Percentiles rank a stretch among this genome's conserved stretches.
Conservation (phyloP, 2,113 vertebrate genomes). For the Pungitius pungitius region DNA sequence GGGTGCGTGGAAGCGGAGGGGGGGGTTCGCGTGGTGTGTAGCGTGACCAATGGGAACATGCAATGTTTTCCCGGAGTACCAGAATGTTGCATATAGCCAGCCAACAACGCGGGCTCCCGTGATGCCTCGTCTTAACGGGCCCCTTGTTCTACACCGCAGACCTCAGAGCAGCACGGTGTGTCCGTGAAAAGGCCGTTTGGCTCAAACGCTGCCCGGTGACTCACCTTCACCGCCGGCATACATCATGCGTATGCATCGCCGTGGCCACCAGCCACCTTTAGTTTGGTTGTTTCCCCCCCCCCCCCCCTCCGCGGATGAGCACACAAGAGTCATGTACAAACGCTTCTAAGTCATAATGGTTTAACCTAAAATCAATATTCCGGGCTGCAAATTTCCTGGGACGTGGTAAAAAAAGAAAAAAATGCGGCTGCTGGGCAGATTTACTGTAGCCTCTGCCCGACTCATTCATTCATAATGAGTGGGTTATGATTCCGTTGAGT, state of each 20-base stretch:
- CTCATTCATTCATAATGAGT: slow-evolving; percentile 76
- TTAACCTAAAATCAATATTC: slow-evolving; percentile 75
- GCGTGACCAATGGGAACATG: slow-evolving; percentile 80
- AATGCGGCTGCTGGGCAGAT: slow-evolving; percentile 65
- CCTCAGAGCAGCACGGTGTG: slow-evolving; percentile 38
- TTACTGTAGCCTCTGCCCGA: slow-evolving; percentile 48
- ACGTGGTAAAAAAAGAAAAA: slow-evolving; percentile 49
- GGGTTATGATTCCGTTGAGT: slow-evolving; percentile 68
- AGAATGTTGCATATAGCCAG: slow-evolving; percentile 41
- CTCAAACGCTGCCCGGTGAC: slow-evolving; percentile 47
- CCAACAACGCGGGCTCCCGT: no score
- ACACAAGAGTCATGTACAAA: slow-evolving; percentile 49
- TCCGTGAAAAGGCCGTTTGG: slow-evolving; percentile 47
- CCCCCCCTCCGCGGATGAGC: slow-evolving; percentile 26
- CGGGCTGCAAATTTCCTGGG: slow-evolving; percentile 51
- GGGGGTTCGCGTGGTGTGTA: slow-evolving; percentile 72
- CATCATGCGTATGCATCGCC: slow-evolving; percentile 54
- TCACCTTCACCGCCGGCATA: slow-evolving; percentile 55
- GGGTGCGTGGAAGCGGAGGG: slow-evolving; percentile 61
- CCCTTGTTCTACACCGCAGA: slow-evolving; percentile 31
- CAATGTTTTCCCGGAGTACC: slow-evolving; percentile 67
- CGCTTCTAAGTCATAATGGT: slow-evolving; percentile 55
- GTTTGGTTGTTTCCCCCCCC: slow-evolving; percentile 43
- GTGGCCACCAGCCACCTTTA: slow-evolving; percentile 13
- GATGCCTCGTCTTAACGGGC: slow-evolving; percentile 25